Conservation (phyloP, 1,140 invertebrate genomes). For the Latrodectus geometricus region DNA sequence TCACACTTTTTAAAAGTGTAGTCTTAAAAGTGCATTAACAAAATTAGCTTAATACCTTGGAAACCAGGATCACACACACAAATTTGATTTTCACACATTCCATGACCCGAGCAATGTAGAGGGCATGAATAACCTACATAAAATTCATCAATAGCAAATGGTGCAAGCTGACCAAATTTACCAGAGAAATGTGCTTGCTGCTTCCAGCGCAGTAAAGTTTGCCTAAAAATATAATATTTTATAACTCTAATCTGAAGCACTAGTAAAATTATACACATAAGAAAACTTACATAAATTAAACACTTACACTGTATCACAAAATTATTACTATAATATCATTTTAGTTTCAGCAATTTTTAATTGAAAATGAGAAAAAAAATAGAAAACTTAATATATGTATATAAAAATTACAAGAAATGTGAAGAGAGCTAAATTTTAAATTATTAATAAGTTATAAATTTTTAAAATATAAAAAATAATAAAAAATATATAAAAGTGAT, state of each 20-base stretch:
- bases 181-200: constrained; percentile 20
- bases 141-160: constrained; percentile 64
- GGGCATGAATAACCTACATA: constrained; percentile 69
- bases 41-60: constrained; percentile 63
- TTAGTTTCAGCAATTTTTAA: no score
- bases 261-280: not conserved
- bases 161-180: constrained; percentile 17
- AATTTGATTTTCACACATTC: constrained; percentile 67
- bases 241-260: not conserved
- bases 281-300: not conserved
- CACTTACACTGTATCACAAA: no score
- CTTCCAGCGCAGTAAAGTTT: constrained; percentile 52
- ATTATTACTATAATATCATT: no score
- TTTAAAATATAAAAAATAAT: no score
- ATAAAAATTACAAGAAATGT: no score
- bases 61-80: constrained; percentile 67
- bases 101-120: constrained; percentile 69
- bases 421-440: no score
- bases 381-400: no score
- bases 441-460: no score
- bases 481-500: no score
- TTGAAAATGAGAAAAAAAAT: no score
- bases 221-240: constrained; percentile 28
- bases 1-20: no score
- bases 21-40: not conserved